Percentiles rank a stretch among this genome's conserved stretches.
Evolutionary conservation across 2,113 vertebrate genomes (phyloP).

Genomic region (Thamnaconus septentrionalis): DNA sequence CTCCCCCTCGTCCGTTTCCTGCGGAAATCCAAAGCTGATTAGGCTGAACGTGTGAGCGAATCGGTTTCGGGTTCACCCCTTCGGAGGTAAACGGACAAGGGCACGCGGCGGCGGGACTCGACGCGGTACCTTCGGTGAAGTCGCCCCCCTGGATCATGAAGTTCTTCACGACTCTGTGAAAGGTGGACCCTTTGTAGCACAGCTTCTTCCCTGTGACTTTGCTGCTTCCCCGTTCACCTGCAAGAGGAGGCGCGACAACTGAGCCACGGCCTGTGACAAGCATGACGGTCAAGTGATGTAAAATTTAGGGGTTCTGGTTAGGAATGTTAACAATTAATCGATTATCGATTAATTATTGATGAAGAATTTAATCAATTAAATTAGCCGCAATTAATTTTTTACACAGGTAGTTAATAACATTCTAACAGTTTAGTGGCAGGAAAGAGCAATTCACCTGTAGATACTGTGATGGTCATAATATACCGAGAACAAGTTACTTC

Average conservation of each 20-base stretch:
- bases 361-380: no score
- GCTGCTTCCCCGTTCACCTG: conserved; percentile 93
- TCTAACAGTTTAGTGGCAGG: no score
- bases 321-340: no score
- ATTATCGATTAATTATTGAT: no score
- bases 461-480: no score
- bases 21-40: conserved; percentile 14
- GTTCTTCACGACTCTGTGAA: conserved; percentile 98
- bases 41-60: neutral
- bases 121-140: conserved; percentile 93
- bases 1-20: conserved; percentile 99
- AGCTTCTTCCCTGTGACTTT: conserved; percentile 96
- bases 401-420: no score
- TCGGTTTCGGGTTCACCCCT: neutral
- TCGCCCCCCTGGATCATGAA: conserved; percentile 99
- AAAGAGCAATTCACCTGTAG: no score
- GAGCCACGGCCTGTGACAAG: neutral
- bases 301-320: no score
- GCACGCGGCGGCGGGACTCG: neutral
- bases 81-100: neutral
- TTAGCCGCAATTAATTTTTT: no score
- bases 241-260: conserved; percentile 21
- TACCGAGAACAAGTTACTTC: no score
- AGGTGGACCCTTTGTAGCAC: conserved; percentile 97
- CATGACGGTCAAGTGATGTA: no score